phyloP scores from a whole-genome alignment of 2,888 invertebrate genomes.

The Drosophila melanosoma region DNA sequence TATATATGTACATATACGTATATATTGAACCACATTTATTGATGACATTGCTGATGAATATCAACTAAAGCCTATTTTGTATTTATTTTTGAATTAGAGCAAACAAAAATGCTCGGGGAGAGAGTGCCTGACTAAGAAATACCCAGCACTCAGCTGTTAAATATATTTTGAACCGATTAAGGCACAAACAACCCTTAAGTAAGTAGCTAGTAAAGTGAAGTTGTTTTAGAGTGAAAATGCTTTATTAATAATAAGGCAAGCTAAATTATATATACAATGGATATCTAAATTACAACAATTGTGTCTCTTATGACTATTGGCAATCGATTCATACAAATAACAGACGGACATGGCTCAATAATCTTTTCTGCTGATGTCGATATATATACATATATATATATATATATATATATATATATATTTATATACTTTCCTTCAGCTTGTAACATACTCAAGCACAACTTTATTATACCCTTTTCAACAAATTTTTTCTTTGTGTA shows the following conservation, averaged over 20 bases:
- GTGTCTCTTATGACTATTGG: not conserved
- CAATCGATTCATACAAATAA: not conserved
- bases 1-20: not conserved
- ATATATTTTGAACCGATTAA: not conserved
- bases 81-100: not conserved
- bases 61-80: not conserved
- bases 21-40: conserved; percentile 1
- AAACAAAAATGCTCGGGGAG: not conserved
- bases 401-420: not conserved
- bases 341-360: not conserved
- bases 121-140: not conserved
- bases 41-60: conserved; percentile 3
- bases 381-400: not conserved
- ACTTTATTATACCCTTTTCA: not conserved
- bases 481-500: not conserved
- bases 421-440: not conserved
- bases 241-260: not conserved
- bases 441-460: too few species aligned
- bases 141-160: not conserved
- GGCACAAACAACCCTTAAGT: not conserved
- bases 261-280: not conserved
- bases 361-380: not conserved
- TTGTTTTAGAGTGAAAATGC: not conserved
- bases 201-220: not conserved
- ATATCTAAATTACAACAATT: too few species aligned